Evolutionary conservation across 2,797 vertebrate species (phyloP), one percentile per base, ranked within the genome.

Genomic region (Arnoldichthys spilopterus): DNA sequence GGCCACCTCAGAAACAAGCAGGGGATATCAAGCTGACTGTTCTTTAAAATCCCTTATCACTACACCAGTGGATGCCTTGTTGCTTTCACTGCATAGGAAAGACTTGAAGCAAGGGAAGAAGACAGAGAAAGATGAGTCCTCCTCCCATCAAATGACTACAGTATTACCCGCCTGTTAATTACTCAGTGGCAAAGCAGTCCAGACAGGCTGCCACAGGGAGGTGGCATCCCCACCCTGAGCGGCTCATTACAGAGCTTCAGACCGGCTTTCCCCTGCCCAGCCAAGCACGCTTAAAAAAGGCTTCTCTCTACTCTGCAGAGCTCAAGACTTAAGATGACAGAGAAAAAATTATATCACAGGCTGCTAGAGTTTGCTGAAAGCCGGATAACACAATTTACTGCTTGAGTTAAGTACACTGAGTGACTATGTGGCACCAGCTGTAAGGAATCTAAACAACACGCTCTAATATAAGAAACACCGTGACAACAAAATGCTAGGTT

Each of bases 201-300:
- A 77, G 79, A 69, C 77, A 72, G 76, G 28, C 77, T 70, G 49
- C 77, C 24, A 76, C 53, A 74, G 6, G 47, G 59, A 82, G 80
- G 67, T 64, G 40, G 51, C 37, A 77, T 28, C 51, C 37, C 76
- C 86, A 85, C 84, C 81, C 85, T 83, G 74, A 72, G 78, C 62
- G 54, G 30, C 73, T 86, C 63, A 76, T 82, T 78, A 79, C 64
- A 20, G 47, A 83, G 51, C 59, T 66, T 49, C 62, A 79, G 54
- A 54, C 56, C 62, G 30, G 53, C 54, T 70, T 22, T 64, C 34
- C 56, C 30, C 62, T 72, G 67, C 61, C 26, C 67, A 74, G 69
- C 56, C 63, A 53, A 26, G 58, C 62, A 69, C 37, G 72, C 66
- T 73, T 78, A 51, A 59, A 72, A 40, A 81, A 69, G 34, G 64